Conservation (phyloP, 2,797 vertebrate genomes). For the Aythya fuligula region DNA sequence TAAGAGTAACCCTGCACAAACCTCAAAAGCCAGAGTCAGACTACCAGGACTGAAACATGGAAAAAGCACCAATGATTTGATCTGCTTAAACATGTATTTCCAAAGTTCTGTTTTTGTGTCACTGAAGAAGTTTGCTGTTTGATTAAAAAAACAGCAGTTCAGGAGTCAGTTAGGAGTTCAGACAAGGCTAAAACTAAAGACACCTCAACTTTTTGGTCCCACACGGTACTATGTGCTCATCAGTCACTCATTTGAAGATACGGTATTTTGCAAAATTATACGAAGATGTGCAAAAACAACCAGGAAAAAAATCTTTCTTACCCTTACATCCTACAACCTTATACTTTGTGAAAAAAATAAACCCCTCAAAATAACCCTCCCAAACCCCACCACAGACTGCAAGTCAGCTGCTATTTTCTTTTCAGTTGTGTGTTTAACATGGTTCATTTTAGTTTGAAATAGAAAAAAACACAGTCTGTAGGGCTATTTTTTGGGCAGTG, state of each 20-base stretch:
- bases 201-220: neutral
- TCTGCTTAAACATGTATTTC: neutral
- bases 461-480: rapidly evolving
- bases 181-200: neutral
- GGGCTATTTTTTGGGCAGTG: no score
- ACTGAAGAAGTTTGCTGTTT: neutral
- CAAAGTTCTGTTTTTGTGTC: neutral
- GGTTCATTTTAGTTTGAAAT: neutral
- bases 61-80: neutral
- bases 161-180: neutral
- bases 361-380: neutral
- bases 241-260: neutral
- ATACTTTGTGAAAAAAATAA: neutral
- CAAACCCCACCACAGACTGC: neutral
- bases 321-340: neutral
- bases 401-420: neutral
- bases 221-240: neutral
- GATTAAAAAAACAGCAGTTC: neutral
- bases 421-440: neutral
- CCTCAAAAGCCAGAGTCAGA: neutral
- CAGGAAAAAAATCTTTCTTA: neutral
- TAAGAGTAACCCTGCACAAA: neutral
- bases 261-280: neutral
- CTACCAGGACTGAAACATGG: neutral
- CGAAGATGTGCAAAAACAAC: neutral